Conservation (phyloP, 2,113 vertebrate genomes). For the Bubo blakistoni region DNA sequence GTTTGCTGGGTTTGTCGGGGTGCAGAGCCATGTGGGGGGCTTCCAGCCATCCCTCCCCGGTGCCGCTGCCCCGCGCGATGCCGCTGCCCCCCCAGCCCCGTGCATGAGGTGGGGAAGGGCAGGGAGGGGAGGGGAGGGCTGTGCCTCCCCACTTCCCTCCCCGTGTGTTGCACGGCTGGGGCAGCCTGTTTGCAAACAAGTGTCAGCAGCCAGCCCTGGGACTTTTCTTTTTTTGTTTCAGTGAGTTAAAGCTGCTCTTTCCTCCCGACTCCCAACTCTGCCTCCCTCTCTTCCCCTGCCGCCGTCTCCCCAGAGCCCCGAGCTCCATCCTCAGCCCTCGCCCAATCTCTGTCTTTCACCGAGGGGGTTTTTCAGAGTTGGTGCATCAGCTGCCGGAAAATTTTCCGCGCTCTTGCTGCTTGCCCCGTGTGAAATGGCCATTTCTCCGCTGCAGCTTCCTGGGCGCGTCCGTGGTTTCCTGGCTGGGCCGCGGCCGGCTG, state of each 20-base stretch:
- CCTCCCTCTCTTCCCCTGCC: neutral
- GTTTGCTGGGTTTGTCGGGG: neutral
- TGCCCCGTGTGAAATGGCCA: neutral
- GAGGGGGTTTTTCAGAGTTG: neutral
- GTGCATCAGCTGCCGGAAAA: neutral
- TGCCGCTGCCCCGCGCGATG: neutral
- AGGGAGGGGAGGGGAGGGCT: neutral
- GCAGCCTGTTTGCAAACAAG: neutral
- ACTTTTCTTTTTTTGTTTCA: neutral
- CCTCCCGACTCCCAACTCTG: neutral
- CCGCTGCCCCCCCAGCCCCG: neutral
- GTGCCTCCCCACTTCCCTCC: neutral
- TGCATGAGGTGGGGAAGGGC: neutral
- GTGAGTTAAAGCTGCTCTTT: neutral
- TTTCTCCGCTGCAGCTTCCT: neutral
- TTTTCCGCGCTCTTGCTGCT: neutral
- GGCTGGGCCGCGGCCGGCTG: neutral
- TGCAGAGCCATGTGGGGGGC: neutral
- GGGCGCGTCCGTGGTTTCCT: neutral
- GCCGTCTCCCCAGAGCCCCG: fast-evolving
- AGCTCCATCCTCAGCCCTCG: neutral
- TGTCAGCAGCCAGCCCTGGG: neutral
- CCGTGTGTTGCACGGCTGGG: neutral
- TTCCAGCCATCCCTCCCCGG: neutral
- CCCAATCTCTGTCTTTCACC: neutral